Evolutionary conservation across 2,113 vertebrate genomes (phyloP), one percentile per base, ranked within the genome.

Genomic region (Loxodonta africana): DNA sequence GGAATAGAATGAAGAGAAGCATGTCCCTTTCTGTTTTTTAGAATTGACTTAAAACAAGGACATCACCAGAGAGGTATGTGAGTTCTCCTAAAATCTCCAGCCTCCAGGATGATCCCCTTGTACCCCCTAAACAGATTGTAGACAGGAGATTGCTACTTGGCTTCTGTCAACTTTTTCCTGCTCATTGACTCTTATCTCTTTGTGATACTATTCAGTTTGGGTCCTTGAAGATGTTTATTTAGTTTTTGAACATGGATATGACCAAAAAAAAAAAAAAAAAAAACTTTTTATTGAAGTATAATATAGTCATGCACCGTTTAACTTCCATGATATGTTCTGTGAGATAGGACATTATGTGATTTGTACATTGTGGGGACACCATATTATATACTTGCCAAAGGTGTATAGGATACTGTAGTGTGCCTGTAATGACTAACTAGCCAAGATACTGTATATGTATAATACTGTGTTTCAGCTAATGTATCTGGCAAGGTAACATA

Each of bases 21-120:
- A 51, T 26, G 1, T 0, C 15, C 8, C 17, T 57, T 82, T 8
- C 44, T 71, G 4, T 62, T 53, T 44, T 17, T 77, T 85, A 48
- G 25, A 83, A 62, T 8, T 84, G 46, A 48, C 41, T 83, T 95
- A 82, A 94, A 96, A 83, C 6, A 92, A 60, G 37, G 41, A 28
- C 3, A 6, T 67, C 26, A 5, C 4, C 21, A 65, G 25, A 46
- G 48, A 83, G n/a, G 6, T 2, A 51, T 48, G 26, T 46, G 20
- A 91, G 57, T 23, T 28, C 41, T 74, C 30, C 33, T 23, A 44
- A 57, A 12, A 63, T 77, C 82, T 94, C 33, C 3, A 84, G 20
- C 11, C 1, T 30, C 30, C 2, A 71, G 65, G 76, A 33, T 48
- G 48, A 48, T 48, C 10, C 48, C 48, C 48, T 48, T 4, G 10